Conservation (phyloP, 1,140 invertebrate species). For the Scaptodrosophila lebanonensis region DNA sequence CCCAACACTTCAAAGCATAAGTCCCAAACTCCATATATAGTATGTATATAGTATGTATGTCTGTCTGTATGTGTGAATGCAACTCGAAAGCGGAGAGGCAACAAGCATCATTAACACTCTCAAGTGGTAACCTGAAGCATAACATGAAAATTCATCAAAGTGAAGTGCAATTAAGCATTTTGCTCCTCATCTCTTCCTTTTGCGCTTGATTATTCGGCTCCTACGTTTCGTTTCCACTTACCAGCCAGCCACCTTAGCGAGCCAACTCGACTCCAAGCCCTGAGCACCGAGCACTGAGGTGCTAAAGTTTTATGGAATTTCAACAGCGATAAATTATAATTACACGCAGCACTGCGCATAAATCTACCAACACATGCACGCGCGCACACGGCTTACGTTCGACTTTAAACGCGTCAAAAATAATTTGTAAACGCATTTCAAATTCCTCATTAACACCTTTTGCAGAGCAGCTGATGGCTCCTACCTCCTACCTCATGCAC, state of each 20-base stretch:
- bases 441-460: constrained; percentile 51
- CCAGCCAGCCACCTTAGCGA: too few relatives aligned
- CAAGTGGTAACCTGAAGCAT: constrained; percentile 4
- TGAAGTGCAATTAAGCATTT: constrained; percentile 52
- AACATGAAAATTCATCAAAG: constrained; percentile 35
- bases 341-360: constrained; percentile 48
- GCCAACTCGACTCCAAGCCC: constrained; percentile 38
- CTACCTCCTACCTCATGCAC: too few relatives aligned
- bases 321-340: constrained; percentile 64
- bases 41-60: too few relatives aligned
- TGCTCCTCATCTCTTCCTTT: constrained; percentile 23
- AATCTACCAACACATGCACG: constrained; percentile 24
- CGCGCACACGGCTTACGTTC: constrained; percentile 14
- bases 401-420: constrained; percentile 43
- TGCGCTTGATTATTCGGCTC: constrained; percentile 11
- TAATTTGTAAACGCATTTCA: constrained; percentile 56
- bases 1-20: constrained; percentile 14
- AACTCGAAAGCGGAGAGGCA: too few relatives aligned
- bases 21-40: too few relatives aligned
- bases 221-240: background rate
- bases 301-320: constrained; percentile 64
- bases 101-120: constrained; percentile 33
- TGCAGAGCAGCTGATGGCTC: too few relatives aligned
- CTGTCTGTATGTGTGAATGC: too few relatives aligned
- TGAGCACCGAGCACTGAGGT: constrained; percentile 41